Conservation (phyloP, 35 echinoderm and acorn worm genomes). For the Lytechinus variegatus region DNA sequence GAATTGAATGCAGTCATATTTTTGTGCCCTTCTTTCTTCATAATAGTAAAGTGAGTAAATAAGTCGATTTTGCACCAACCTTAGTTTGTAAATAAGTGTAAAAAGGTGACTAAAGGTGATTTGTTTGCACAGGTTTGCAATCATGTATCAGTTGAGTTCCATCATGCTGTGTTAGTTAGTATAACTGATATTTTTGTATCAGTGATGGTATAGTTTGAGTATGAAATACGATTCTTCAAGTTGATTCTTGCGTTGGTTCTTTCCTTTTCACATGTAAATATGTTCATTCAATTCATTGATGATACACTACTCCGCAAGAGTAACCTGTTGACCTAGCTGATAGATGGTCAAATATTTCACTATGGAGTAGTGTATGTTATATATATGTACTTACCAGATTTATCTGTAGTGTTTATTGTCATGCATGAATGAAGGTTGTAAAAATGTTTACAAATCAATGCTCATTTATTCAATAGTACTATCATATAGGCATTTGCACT, state of each 20-base stretch:
- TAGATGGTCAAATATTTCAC: background rate
- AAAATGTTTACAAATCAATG: background rate
- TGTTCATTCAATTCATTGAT: background rate
- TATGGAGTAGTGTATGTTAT: background rate
- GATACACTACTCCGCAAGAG: background rate
- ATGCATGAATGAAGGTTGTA: background rate
- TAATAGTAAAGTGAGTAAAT: background rate
- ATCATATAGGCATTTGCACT: background rate
- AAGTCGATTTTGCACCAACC: background rate
- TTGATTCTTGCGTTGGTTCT: background rate
- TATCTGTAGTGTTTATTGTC: background rate
- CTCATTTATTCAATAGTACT: background rate
- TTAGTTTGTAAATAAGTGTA: background rate
- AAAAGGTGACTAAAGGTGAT: background rate
- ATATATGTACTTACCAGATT: background rate
- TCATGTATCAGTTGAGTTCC: background rate
- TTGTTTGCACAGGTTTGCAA: conserved; percentile 17
- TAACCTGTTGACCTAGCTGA: background rate
- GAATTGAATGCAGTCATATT: background rate
- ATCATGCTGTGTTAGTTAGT: background rate
- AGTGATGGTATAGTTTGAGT: background rate
- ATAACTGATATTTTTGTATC: background rate
- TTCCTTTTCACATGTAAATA: background rate
- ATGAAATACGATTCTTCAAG: background rate
- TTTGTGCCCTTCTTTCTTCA: background rate